Conservation (phyloP, 2,888 invertebrate genomes). For the Lathronympha strigana region DNA sequence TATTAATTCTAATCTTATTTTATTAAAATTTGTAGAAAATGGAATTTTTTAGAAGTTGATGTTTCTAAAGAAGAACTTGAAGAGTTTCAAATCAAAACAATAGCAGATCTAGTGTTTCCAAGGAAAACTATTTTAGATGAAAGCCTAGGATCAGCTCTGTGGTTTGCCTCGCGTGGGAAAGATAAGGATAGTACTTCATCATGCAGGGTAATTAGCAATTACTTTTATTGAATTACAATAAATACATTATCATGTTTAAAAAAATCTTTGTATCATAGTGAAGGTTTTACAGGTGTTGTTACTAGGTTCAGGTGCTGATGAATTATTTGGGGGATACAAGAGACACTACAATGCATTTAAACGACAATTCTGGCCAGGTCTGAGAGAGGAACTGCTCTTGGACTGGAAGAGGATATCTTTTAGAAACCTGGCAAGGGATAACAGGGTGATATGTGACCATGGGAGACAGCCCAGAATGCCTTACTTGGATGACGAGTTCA, state of each 20-base stretch:
- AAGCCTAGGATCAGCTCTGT: conserved; percentile 97
- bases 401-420: conserved; percentile 95
- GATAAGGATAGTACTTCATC: conserved; percentile 83
- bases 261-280: neutral
- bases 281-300: conserved; percentile 86
- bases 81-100: conserved; percentile 79
- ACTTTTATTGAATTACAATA: conserved; percentile 4
- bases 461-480: conserved; percentile 93
- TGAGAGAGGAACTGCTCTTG: conserved; percentile 86
- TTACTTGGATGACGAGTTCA: conserved; percentile 89
- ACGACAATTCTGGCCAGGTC: conserved; percentile 82
- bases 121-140: conserved; percentile 96
- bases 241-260: neutral
- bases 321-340: conserved; percentile 97
- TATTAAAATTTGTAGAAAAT: conserved; percentile 84
- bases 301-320: conserved; percentile 98
- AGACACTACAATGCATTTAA: conserved; percentile 91
- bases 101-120: conserved; percentile 93
- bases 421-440: conserved; percentile 97
- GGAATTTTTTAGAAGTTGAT: conserved; percentile 94
- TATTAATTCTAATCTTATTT: too few species aligned
- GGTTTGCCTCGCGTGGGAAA: conserved; percentile 95
- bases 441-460: conserved; percentile 95
- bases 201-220: conserved; percentile 85
- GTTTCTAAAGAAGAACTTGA: conserved; percentile 87